Evolutionary conservation across 2,888 invertebrate genomes (phyloP), one percentile per base, ranked within the genome.

Genomic region (Nemotelus nigrinus): DNA sequence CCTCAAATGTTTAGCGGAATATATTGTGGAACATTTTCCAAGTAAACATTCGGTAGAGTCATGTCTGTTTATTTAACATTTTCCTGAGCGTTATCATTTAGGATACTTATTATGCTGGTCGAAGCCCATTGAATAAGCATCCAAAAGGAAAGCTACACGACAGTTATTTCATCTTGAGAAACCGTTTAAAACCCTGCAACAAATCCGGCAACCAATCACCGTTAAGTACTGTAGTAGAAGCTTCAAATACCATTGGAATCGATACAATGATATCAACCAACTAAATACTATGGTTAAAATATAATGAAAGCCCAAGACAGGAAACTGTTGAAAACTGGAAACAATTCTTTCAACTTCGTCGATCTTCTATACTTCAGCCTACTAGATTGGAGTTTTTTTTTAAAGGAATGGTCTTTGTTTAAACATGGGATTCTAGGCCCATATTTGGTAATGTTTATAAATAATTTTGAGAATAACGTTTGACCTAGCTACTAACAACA

Each of bases 341-440:
- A 25, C 58, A 58, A 58, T 50, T 8, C 53, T 50, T 50, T 50
- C 58, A 58, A 7, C 25, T 4, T 58, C 6, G 58, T 4, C 4
- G 6, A 58, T n/a, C 58, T 6, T 4, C 6, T n/a, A 58, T 58
- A 58, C n/a, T n/a, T 5, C 7, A 58, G 4, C 6, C 58, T n/a
- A n/a, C 25, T 58, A 58, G 3, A 5, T 7, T n/a, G n/a, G 58
- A 58, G 25, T n/a, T 6, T 8, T n/a, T n/a, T 58, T n/a, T n/a
- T 58, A n/a, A 58, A 58, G 25, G 58, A 58, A n/a, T 58, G 58
- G 53, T 25, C n/a, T 58, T n/a, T 58, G n/a, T 58, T 58, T 58
- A 58, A n/a, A 58, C 6, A 58, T 25, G 58, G 58, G 25, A 58
- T 3, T n/a, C 6, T 58, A 8, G n/a, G 58, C 58, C 6, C 58